A percentile compares a stretch with the other conserved stretches of the same genome.
These are phyloP conservation scores for Threskiornis aethiopicus DNA, from an alignment of 2,797 vertebrate genomes.

Conservation along the genomic window DNA sequence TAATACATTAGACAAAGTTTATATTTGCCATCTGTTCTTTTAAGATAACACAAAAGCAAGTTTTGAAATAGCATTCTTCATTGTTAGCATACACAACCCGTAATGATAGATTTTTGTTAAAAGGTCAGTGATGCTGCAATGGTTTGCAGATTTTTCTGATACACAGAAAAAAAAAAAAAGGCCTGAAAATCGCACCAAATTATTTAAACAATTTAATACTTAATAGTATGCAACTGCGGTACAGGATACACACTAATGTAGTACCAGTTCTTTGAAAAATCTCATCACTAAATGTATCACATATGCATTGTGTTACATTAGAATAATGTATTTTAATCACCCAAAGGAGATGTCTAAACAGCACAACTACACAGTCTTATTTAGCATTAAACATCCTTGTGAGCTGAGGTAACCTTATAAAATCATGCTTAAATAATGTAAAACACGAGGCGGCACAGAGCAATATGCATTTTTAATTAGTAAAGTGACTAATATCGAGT, in stretches of 20 bases:
- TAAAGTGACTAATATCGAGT: conserved; percentile 99
- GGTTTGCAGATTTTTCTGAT: conserved; percentile 77
- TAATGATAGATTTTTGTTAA: conserved; percentile 78
- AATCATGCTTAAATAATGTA: conserved; percentile 97
- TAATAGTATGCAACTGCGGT: conserved; percentile 76
- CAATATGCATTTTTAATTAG: conserved; percentile 99
- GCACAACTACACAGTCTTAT: conserved; percentile 89
- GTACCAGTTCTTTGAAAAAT: conserved; percentile 74
- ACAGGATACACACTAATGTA: conserved; percentile 66
- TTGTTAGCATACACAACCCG: conserved; percentile 81
- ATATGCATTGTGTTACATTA: conserved; percentile 88
- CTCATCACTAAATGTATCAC: conserved; percentile 83
- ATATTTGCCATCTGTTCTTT: conserved; percentile 87
- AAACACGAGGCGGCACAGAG: conserved; percentile 89
- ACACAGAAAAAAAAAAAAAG: conserved; percentile 14
- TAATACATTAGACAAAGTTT: conserved; percentile 85
- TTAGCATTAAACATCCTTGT: conserved; percentile 98
- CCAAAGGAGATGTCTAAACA: conserved; percentile 89
- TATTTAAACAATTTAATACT: conserved; percentile 79
- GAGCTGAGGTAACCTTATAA: conserved; percentile 94
- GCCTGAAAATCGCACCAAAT: conserved; percentile 76
- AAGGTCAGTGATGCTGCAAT: conserved; percentile 74
- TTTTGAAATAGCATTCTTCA: conserved; percentile 85
- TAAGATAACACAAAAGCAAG: conserved; percentile 86
- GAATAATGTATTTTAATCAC: conserved; percentile 92